Conservation (phyloP, 2,797 vertebrate species). For the Gymnoscopelus microlampas region DNA sequence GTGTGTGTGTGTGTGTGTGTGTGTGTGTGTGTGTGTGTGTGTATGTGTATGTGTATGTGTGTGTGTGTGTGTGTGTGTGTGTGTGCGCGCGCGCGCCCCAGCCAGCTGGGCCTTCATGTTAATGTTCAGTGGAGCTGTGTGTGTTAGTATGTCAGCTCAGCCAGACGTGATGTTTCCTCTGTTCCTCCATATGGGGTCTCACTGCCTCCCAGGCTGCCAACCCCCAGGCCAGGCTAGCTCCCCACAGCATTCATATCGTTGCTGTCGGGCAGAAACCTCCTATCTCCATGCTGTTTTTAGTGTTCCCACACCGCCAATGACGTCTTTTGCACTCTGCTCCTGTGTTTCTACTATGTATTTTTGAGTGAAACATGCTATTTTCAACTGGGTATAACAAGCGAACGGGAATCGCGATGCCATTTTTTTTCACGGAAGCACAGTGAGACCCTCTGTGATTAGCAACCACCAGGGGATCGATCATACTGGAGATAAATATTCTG, state of each 20-base stretch:
- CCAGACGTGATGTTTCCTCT: constrained; percentile 63
- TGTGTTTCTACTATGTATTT: no score
- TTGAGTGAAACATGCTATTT: no score
- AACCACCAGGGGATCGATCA: no score
- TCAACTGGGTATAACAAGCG: no score
- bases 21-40: background rate
- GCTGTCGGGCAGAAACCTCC: constrained; percentile 42
- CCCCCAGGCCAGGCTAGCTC: constrained; percentile 25
- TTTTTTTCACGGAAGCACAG: no score
- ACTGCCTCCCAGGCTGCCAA: constrained; percentile 23
- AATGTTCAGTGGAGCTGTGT: constrained; percentile 74
- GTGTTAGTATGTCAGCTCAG: constrained; percentile 67
- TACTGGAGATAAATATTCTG: no score
- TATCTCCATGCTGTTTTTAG: no score
- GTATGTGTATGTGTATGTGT: background rate
- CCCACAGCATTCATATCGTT: constrained; percentile 44
- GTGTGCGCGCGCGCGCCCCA: constrained; percentile 20
- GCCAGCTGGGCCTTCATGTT: constrained; percentile 76
- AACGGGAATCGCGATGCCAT: no score
- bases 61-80: constrained; percentile 5
- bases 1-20: background rate
- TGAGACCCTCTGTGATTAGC: no score
- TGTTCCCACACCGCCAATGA: no score
- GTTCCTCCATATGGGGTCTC: constrained; percentile 76
- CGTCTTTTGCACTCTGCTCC: no score